These are phyloP conservation scores for Channallabes apus DNA, from an alignment of 2,797 vertebrate genomes.

Conservation along the genomic window DNA sequence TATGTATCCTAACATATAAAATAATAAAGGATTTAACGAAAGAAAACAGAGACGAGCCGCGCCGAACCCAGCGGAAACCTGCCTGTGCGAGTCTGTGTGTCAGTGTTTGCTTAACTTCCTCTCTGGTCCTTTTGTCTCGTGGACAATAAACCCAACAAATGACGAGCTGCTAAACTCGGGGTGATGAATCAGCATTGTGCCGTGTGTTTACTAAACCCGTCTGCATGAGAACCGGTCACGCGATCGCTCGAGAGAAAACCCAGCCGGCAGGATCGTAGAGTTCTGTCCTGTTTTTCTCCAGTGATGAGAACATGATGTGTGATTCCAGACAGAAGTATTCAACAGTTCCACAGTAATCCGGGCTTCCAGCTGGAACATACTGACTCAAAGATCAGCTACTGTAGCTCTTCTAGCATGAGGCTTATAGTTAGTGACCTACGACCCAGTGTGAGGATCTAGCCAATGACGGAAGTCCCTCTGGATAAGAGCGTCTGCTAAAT, in stretches of 20 bases:
- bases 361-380: too few relatives aligned
- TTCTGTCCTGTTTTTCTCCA: not conserved
- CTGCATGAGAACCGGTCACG: not conserved
- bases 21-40: not conserved
- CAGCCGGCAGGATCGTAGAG: too few relatives aligned
- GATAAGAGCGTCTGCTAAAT: too few relatives aligned
- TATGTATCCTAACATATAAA: not conserved
- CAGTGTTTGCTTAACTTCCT: not conserved
- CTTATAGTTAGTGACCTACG: too few relatives aligned
- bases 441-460: too few relatives aligned
- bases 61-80: not conserved
- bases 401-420: too few relatives aligned
- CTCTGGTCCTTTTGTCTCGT: conserved; percentile 5
- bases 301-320: too few relatives aligned
- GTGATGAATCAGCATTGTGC: conserved; percentile 19
- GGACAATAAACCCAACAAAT: conserved; percentile 4
- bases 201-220: not conserved
- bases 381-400: too few relatives aligned
- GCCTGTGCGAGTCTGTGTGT: not conserved
- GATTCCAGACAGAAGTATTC: too few relatives aligned
- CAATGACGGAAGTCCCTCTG: too few relatives aligned
- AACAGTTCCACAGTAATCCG: not conserved
- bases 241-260: not conserved
- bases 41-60: not conserved
- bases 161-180: not conserved